Evolutionary conservation across 64 coral and sea anemone genomes (phyloP), one percentile per base, ranked within the genome.

Genomic region (Pachyseris speciosa): DNA sequence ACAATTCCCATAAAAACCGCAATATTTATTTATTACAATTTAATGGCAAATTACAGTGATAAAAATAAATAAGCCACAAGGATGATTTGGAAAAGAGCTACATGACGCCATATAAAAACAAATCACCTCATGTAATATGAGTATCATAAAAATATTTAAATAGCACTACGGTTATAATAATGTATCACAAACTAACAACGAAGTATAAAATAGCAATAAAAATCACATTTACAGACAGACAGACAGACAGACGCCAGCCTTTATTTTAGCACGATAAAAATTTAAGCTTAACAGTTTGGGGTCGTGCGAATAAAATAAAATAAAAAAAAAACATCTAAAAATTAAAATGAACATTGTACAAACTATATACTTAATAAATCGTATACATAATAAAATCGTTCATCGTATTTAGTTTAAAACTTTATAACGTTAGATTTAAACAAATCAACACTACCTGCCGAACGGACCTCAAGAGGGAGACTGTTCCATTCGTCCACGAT

Each of bases 401-500:
- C 30, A 24, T 72, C 3, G 3, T 24, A 72, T 72, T 72, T 72
- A 5, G 69, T 11, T 72, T 24, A 15, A 41, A 75, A 75, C 27
- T 38, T 75, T 5, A 75, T 38, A 75, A 75, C 37, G 11, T 19
- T 41, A 40, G 72, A 4, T 75, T 75, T 75, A 75, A 75, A 75
- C 72, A 4, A 41, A 15, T 75, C 72, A 75, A 75, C 33, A 75
- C 27, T 75, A 34, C 72, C 52, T 55, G 75, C 75, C 75, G 26
- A 80, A 80, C n/a, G 47, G 45, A 55, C 7, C 44, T 80, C 75
- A 80, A 80, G 44, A 29, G 44, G 75, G 45, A 80, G 53, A 80
- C 75, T 80, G 7, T 80, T 80, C 75, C 75, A 67, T 67, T 67
- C 75, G 19, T 55, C 75, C 75, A 80, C 47, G 53, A 80, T 80